phyloP scores from a whole-genome alignment of 1,140 invertebrate genomes.

The Metaphire vulgaris region DNA sequence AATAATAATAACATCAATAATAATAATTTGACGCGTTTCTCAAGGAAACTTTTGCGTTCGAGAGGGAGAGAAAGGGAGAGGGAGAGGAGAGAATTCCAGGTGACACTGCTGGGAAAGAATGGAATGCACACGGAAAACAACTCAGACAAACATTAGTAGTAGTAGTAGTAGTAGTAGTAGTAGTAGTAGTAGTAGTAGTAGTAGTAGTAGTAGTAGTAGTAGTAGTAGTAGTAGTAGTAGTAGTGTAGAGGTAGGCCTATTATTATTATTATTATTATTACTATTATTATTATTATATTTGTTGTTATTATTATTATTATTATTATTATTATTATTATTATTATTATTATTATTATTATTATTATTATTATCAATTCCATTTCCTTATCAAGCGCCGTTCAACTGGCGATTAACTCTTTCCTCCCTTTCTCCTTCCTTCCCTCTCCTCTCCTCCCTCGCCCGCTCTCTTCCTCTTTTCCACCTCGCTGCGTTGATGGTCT shows the following conservation, averaged over 20 bases:
- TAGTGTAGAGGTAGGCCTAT: not conserved
- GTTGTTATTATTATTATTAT: too few relatives aligned
- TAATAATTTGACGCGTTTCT: not conserved
- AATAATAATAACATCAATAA: not conserved
- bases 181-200: not conserved
- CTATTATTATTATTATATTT: too few relatives aligned
- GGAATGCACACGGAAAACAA: not conserved
- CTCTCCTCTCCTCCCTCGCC: not conserved
- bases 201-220: not conserved
- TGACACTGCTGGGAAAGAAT: not conserved
- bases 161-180: not conserved
- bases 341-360: too few relatives aligned
- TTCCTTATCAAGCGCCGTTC: too few relatives aligned
- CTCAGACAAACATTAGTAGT: not conserved
- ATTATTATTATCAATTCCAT: too few relatives aligned
- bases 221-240: not conserved
- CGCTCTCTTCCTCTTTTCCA: not conserved
- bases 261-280: too few relatives aligned
- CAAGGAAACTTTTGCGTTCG: not conserved
- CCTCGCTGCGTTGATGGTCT: not conserved
- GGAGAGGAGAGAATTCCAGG: not conserved
- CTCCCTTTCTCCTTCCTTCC: not conserved
- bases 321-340: too few relatives aligned
- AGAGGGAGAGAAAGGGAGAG: not conserved
- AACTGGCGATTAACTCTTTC: not conserved